Percentiles rank a stretch among this genome's conserved stretches.
Conservation (phyloP, 2,113 vertebrate species). For the Porphyrio hochstetteri region DNA sequence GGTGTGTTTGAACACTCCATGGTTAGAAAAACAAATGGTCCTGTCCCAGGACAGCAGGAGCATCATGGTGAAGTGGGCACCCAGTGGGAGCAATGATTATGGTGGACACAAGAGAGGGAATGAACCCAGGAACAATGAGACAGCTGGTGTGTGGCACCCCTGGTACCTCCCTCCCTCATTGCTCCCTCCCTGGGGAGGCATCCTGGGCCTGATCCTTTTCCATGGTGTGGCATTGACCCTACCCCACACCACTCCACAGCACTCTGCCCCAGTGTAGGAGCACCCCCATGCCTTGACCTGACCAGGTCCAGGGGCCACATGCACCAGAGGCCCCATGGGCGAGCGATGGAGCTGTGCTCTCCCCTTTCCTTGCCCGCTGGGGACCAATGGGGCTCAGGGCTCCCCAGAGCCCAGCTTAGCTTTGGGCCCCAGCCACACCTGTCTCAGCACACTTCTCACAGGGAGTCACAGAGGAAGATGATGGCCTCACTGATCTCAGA, state of each 20-base stretch:
- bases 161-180: not conserved
- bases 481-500: not conserved
- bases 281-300: not conserved
- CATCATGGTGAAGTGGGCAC: not conserved
- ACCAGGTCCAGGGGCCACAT: not conserved
- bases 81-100: not conserved
- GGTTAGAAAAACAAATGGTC: not conserved
- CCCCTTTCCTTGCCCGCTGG: rapidly evolving
- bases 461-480: not conserved
- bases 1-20: not conserved
- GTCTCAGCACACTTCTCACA: not conserved
- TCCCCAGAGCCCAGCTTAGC: not conserved
- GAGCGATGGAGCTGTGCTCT: not conserved
- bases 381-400: not conserved
- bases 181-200: not conserved
- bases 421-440: not conserved
- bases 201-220: not conserved
- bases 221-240: not conserved
- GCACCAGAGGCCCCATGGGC: not conserved
- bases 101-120: not conserved
- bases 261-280: not conserved
- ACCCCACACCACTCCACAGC: not conserved
- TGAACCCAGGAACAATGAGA: not conserved
- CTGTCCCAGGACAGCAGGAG: not conserved
- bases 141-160: not conserved